Conservation (phyloP, 2,113 vertebrate genomes). For the Podocnemis expansa region DNA sequence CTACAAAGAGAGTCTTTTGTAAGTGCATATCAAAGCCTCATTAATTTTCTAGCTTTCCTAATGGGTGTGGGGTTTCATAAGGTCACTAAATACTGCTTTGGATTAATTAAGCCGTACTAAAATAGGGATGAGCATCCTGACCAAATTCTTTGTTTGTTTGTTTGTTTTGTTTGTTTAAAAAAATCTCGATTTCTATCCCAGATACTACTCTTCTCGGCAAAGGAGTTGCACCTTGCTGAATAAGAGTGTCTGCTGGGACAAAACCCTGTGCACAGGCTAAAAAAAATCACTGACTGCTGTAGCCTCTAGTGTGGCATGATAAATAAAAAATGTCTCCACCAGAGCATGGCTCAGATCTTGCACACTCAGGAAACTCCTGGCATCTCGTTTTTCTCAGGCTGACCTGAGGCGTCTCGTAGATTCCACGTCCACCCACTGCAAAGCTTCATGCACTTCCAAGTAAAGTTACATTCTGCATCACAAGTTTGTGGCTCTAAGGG, state of each 20-base stretch:
- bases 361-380: not conserved
- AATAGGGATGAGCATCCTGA: not conserved
- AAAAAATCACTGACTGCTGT: not conserved
- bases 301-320: not conserved
- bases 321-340: not conserved
- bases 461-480: not conserved
- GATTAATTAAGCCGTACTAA: not conserved
- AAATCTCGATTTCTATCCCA: not conserved
- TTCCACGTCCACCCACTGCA: rapidly evolving
- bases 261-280: not conserved
- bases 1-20: not conserved
- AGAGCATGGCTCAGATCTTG: not conserved
- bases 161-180: not conserved
- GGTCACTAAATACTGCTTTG: not conserved
- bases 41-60: not conserved
- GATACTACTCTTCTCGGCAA: not conserved
- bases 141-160: too few relatives aligned
- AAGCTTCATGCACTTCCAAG: not conserved
- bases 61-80: not conserved
- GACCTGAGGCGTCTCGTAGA: rapidly evolving
- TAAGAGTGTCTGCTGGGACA: not conserved
- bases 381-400: rapidly evolving
- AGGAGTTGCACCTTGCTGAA: not conserved
- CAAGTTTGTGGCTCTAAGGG: rapidly evolving
- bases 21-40: not conserved